Conservation (phyloP, 2,113 vertebrate species). For the Trichomycterus rosablanca region DNA sequence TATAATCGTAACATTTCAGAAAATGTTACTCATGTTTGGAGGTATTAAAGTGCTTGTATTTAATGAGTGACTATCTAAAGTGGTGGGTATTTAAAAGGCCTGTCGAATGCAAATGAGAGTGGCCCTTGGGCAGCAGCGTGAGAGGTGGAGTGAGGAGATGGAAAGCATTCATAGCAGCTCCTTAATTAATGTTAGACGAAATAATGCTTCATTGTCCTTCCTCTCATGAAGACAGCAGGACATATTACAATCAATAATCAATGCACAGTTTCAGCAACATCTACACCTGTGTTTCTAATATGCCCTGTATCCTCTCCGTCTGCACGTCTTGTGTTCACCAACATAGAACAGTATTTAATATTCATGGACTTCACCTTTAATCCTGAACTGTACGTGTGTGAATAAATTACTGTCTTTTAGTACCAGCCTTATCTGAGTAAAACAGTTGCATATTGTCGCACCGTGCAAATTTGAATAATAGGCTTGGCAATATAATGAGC, state of each 20-base stretch:
- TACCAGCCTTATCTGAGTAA: neutral
- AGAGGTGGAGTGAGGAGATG: slow-evolving; percentile 6
- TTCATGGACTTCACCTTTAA: slow-evolving; percentile 35
- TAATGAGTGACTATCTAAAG: slow-evolving; percentile 26
- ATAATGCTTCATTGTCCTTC: neutral
- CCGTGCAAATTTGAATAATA: slow-evolving; percentile 12
- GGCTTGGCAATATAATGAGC: neutral
- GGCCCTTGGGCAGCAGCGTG: slow-evolving; percentile 16
- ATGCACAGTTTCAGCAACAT: too few species aligned
- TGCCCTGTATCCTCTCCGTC: too few species aligned
- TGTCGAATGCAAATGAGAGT: slow-evolving; percentile 23
- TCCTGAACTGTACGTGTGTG: neutral
- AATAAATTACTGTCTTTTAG: slow-evolving; percentile 26
- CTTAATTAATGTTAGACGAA: slow-evolving; percentile 17
- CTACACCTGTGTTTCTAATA: neutral
- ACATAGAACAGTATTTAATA: slow-evolving; percentile 11
- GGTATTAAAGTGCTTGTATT: slow-evolving; percentile 18
- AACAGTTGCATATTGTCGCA: neutral
- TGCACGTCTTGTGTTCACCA: slow-evolving; percentile 18
- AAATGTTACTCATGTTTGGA: too few species aligned
- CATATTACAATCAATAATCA: too few species aligned
- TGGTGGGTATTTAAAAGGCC: slow-evolving; percentile 30
- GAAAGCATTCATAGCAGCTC: neutral
- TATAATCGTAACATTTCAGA: too few species aligned
- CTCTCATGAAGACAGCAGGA: too few species aligned